Evolutionary conservation across 2,113 vertebrate species (phyloP).

Genomic region (Tringa solitaria): DNA sequence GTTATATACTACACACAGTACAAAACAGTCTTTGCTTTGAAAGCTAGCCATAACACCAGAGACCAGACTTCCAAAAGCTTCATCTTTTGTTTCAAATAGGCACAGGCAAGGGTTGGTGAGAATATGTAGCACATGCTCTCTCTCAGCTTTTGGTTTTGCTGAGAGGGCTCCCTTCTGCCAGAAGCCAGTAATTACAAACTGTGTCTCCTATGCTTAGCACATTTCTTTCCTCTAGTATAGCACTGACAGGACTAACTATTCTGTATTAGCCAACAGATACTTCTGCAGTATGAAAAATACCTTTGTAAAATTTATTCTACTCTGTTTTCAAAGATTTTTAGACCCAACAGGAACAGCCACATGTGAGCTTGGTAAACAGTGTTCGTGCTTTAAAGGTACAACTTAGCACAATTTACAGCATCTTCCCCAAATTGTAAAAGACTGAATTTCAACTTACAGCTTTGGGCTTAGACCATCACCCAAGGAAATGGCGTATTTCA

Average conservation of each 20-base stretch:
- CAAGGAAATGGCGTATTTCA: not conserved
- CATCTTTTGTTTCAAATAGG: not conserved
- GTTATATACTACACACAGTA: not conserved
- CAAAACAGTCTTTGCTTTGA: not conserved
- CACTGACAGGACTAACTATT: not conserved
- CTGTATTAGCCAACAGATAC: not conserved
- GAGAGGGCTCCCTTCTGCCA: not conserved
- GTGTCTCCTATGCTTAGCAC: not conserved
- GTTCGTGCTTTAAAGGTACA: not conserved
- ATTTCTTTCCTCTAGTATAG: not conserved
- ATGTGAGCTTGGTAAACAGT: not conserved
- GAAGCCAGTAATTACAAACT: not conserved
- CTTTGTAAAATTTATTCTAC: not conserved
- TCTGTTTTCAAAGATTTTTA: not conserved
- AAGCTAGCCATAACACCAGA: not conserved
- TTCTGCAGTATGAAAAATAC: not conserved
- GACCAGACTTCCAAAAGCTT: not conserved
- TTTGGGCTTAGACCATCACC: not conserved
- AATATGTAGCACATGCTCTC: rapidly evolving
- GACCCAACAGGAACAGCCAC: not conserved
- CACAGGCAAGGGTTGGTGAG: not conserved
- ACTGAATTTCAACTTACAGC: not conserved
- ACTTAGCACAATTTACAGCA: not conserved
- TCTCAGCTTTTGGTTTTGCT: not conserved
- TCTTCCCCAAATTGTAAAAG: not conserved